Evolutionary conservation across 2,888 invertebrate genomes (phyloP), one percentile per base, ranked within the genome.

Genomic region (Hydriomena furcata): DNA sequence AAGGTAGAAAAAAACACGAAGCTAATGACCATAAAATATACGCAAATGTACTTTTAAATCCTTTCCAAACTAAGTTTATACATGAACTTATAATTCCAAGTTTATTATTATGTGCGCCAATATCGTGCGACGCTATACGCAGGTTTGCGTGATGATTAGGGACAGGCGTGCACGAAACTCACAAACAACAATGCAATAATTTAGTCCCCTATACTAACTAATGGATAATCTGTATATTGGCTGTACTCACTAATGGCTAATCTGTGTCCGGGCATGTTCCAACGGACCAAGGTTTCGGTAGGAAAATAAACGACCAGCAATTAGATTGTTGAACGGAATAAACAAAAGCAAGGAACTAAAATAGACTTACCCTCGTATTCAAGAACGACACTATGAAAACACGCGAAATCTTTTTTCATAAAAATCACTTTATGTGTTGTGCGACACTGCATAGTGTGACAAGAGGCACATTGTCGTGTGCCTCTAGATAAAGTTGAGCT

Each of bases 131-230:
- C 64, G 67, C 62, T 66, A 37, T 61, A 60, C 64, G 57, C 58
- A 58, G 49, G 60, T 58, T 82, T 61, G 82, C 81, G 77, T 79
- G 82, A n/a, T n/a, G n/a, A 62, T 54, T 37, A 45, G 60, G 54
- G 58, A 42, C 60, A 59, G 60, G 60, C 66, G 66, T 63, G 66
- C 82, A 82, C 79, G 82, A 81, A 73, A 76, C 65, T 56, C 52
- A 53, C 61, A 53, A 58, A 45, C 58, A 67, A 73, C 68, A 66
- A 67, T 78, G 74, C 76, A 72, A 75, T 76, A 71, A 73, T 64
- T 75, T 56, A 70, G 53, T 27, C 46, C 44, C 37, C 37, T 7
- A 8, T 32, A 34, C 6, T 42, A 43, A 25, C 12, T 38, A 35
- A 24, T 12, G 13, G 13, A 0, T 40, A 43, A 35, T 49, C 45